These are phyloP conservation scores for Sisyra nigra DNA, from an alignment of 2,888 invertebrate genomes.

Conservation along the genomic window DNA sequence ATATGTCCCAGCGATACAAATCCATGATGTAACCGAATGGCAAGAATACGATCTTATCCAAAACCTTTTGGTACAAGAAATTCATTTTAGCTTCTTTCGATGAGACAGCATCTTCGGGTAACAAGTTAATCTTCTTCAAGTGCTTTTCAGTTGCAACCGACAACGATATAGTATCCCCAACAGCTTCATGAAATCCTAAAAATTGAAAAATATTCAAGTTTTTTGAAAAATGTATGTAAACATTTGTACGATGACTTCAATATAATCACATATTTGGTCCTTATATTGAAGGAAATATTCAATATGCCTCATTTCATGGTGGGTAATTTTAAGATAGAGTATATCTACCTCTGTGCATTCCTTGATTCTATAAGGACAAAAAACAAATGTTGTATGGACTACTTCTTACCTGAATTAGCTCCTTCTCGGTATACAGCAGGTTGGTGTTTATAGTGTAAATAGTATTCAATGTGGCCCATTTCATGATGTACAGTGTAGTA, in stretches of 20 bases:
- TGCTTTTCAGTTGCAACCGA: constrained; percentile 37
- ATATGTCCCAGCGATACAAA: constrained; percentile 50
- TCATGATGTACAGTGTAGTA: constrained; percentile 59
- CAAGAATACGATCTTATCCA: constrained; percentile 53
- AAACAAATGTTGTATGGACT: neutral
- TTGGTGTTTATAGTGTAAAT: constrained; percentile 53
- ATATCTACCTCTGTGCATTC: constrained; percentile 36
- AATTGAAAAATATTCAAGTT: constrained; percentile 3
- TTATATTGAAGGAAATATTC: constrained; percentile 54
- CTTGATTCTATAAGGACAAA: constrained; percentile 27
- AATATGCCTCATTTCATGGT: constrained; percentile 61
- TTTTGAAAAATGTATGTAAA: neutral
- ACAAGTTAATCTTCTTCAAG: constrained; percentile 47
- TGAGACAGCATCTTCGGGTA: constrained; percentile 31
- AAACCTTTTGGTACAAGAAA: constrained; percentile 24
- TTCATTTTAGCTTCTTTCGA: constrained; percentile 29
- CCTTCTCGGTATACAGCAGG: constrained; percentile 57
- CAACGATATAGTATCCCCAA: constrained; percentile 40
- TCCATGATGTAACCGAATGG: constrained; percentile 55
- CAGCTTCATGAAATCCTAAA: constrained; percentile 41
- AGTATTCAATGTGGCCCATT: constrained; percentile 71
- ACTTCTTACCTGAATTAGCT: constrained; percentile 37
- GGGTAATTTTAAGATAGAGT: constrained; percentile 39
- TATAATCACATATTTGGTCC: constrained; percentile 24
- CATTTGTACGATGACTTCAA: too few relatives aligned